phyloP scores from a whole-genome alignment of 2,113 vertebrate genomes.

The Cryptomyrus ogoouensis region DNA sequence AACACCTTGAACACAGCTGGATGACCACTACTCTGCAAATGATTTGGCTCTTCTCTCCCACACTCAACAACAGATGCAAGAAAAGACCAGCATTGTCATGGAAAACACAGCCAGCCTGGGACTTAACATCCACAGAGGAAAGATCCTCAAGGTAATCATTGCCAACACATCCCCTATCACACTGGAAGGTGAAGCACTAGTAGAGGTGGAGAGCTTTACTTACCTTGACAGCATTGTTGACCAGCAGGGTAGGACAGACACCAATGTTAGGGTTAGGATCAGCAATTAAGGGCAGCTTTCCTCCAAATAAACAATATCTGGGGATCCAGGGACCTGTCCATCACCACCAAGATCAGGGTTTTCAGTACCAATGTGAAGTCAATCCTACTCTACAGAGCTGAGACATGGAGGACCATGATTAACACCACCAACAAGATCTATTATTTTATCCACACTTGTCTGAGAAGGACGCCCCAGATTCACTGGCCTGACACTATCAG shows the following conservation, averaged over 20 bases:
- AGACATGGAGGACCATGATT: neutral
- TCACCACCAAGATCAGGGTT: neutral
- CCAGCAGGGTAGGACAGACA: neutral
- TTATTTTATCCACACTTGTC: neutral
- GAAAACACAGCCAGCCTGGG: neutral
- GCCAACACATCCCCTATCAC: neutral
- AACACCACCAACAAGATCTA: neutral
- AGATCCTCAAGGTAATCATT: neutral
- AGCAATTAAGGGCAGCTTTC: neutral
- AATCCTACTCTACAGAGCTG: neutral
- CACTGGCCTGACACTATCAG: neutral
- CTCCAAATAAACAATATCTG: neutral
- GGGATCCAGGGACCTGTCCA: neutral
- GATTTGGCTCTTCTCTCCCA: neutral
- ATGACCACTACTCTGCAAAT: neutral
- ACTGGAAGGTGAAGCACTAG: neutral
- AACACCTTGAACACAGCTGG: neutral
- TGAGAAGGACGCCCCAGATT: neutral
- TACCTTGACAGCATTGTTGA: neutral
- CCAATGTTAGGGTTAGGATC: neutral
- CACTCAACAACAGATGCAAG: neutral
- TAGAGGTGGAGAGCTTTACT: neutral
- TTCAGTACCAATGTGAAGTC: neutral
- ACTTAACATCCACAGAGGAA: neutral
- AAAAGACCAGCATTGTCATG: neutral